A percentile compares a stretch with the other conserved stretches of the same genome.
Conservation (phyloP, 2,888 invertebrate genomes). For the Trichogramma evanescens region DNA sequence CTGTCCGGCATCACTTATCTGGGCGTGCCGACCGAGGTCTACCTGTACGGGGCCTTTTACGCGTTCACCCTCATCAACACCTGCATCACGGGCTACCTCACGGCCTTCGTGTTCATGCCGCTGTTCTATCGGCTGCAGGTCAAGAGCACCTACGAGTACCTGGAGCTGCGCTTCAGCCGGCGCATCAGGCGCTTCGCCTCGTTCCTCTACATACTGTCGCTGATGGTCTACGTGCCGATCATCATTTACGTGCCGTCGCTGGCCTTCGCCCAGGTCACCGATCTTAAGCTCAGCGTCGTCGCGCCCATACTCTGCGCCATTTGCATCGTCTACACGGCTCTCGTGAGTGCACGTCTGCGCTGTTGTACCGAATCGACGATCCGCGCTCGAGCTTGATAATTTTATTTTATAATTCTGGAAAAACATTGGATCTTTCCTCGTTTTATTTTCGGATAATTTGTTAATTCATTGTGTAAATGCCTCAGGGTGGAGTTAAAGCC, state of each 20-base stretch:
- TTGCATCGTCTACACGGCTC: slow-evolving; percentile 65
- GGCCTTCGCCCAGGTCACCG: slow-evolving; percentile 66
- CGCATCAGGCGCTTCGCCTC: slow-evolving; percentile 56
- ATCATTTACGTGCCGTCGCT: slow-evolving; percentile 65
- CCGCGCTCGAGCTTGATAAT: no score
- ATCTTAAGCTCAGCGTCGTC: slow-evolving; percentile 59
- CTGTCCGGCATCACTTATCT: slow-evolving; percentile 68
- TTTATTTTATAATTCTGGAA: no score
- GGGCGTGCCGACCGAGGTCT: slow-evolving; percentile 69
- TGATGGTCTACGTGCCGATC: slow-evolving; percentile 57
- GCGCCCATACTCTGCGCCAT: slow-evolving; percentile 62
- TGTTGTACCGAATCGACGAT: no score
- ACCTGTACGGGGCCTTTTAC: slow-evolving; percentile 64
- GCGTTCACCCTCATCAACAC: slow-evolving; percentile 47
- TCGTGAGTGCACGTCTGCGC: no score
- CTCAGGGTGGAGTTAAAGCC: slow-evolving; percentile 55
- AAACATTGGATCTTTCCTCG: no score
- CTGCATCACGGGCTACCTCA: slow-evolving; percentile 35
- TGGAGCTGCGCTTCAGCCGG: slow-evolving; percentile 58
- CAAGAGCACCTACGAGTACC: slow-evolving; percentile 64
- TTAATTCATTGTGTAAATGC: background rate
- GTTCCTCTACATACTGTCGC: slow-evolving; percentile 54
- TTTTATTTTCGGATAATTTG: background rate
- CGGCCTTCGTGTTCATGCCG: slow-evolving; percentile 51
- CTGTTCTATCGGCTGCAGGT: slow-evolving; percentile 66